Evolutionary conservation across 1,140 invertebrate species (phyloP).

Genomic region (Sitobion miscanthi): DNA sequence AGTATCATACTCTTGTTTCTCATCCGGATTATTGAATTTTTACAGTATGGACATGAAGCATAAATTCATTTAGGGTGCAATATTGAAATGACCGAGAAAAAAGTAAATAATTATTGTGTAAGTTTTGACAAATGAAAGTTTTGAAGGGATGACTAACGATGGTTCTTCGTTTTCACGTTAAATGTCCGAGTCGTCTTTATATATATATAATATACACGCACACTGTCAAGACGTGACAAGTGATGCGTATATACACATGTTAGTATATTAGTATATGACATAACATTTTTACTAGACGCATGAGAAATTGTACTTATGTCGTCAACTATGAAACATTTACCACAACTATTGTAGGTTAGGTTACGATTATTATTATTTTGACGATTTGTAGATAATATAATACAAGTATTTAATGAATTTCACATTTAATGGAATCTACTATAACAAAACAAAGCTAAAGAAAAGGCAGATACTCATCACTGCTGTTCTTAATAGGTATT

Average conservation of each 20-base stretch:
- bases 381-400: not conserved
- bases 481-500: not conserved
- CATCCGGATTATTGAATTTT: not conserved
- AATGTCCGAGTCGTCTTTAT: not conserved
- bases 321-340: not conserved
- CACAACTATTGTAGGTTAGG: no score
- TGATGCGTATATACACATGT: not conserved
- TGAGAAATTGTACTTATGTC: not conserved
- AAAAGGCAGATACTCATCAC: not conserved
- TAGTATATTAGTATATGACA: not conserved
- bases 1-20: no score
- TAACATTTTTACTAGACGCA: not conserved
- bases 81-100: not conserved
- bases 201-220: not conserved
- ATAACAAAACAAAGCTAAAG: not conserved
- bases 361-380: not conserved
- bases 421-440: not conserved
- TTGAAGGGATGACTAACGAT: not conserved
- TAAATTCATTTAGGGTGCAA: not conserved
- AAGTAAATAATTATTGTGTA: not conserved
- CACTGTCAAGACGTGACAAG: not conserved
- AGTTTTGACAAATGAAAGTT: not conserved
- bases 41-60: not conserved
- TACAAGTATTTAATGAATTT: not conserved
- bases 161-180: not conserved